These are phyloP conservation scores for Aphelinus certus DNA, from an alignment of 1,140 invertebrate species.

Conservation along the genomic window DNA sequence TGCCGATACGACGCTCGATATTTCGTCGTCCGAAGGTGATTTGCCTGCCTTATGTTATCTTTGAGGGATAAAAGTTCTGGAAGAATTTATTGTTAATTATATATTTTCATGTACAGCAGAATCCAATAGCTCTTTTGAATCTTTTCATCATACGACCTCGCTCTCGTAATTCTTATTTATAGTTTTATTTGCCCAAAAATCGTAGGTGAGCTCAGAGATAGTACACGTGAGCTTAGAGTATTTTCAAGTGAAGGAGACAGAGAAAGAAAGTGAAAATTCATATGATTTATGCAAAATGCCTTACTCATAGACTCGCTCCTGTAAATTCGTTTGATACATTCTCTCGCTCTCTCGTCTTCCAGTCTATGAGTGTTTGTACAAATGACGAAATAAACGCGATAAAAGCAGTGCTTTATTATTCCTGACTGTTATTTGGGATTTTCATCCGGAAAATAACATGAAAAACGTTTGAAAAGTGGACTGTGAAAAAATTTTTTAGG, in stretches of 20 bases:
- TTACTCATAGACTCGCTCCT: too few relatives aligned
- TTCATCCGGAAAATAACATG: too few relatives aligned
- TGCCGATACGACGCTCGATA: slow-evolving; percentile 39
- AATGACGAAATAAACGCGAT: too few relatives aligned
- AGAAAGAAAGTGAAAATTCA: slow-evolving; percentile 27
- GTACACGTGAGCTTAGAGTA: slow-evolving; percentile 1
- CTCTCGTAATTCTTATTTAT: slow-evolving; percentile 2
- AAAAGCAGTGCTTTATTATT: too few relatives aligned
- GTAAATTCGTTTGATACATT: too few relatives aligned
- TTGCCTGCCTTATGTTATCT: not conserved
- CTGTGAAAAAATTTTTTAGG: slow-evolving; percentile 25
- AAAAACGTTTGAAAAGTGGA: not conserved
- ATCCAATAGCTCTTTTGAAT: not conserved
- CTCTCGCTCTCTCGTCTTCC: too few relatives aligned
- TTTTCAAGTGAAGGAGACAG: slow-evolving; percentile 20
- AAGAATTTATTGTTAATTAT: slow-evolving; percentile 32
- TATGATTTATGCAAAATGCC: not conserved
- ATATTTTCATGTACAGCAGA: slow-evolving; percentile 35
- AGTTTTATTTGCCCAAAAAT: slow-evolving; percentile 4
- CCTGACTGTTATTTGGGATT: too few relatives aligned
- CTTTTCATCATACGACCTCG: not conserved
- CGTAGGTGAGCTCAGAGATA: slow-evolving; percentile 14
- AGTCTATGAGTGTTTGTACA: too few relatives aligned
- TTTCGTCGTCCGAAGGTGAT: slow-evolving; percentile 36
- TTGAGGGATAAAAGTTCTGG: slow-evolving; percentile 29